Evolutionary conservation across 2,888 invertebrate genomes (phyloP).

Genomic region (Myopa testacea): DNA sequence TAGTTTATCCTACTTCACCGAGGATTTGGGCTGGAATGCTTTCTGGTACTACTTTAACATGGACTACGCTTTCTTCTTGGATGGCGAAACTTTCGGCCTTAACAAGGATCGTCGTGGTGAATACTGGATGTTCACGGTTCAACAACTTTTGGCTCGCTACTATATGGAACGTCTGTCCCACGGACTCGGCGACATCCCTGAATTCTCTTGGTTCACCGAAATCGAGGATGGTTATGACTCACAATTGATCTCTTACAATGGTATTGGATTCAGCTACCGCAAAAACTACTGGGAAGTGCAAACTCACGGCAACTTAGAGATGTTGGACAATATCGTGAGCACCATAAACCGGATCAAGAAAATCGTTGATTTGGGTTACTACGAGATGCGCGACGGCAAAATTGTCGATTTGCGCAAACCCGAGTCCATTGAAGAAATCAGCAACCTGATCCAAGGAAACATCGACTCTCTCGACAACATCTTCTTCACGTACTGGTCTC

Average conservation of each 20-base stretch:
- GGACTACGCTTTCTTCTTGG: slow-evolving; percentile 74
- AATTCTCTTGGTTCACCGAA: slow-evolving; percentile 68
- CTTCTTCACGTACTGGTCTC: slow-evolving; percentile 53
- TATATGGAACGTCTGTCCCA: slow-evolving; percentile 80
- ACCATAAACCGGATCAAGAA: slow-evolving; percentile 68
- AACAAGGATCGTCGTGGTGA: slow-evolving; percentile 73
- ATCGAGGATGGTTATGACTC: slow-evolving; percentile 73
- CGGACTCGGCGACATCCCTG: slow-evolving; percentile 74
- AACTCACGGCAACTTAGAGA: slow-evolving; percentile 62
- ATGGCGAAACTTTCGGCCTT: slow-evolving; percentile 70
- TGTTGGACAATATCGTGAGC: slow-evolving; percentile 41
- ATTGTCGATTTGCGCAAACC: slow-evolving; percentile 53
- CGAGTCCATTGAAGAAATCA: slow-evolving; percentile 71
- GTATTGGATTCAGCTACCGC: slow-evolving; percentile 75
- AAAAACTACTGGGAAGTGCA: slow-evolving; percentile 70
- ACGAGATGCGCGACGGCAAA: slow-evolving; percentile 53
- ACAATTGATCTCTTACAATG: slow-evolving; percentile 73
- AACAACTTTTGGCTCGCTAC: slow-evolving; percentile 78
- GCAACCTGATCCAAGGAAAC: slow-evolving; percentile 71
- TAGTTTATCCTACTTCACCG: slow-evolving; percentile 75
- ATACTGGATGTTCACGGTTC: slow-evolving; percentile 74
- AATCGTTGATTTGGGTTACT: slow-evolving; percentile 69
- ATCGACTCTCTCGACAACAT: slow-evolving; percentile 60
- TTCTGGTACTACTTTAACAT: slow-evolving; percentile 74
- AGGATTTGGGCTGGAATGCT: slow-evolving; percentile 76